These are phyloP conservation scores for Drosophila arawakana DNA, from an alignment of 1,140 invertebrate genomes.

Conservation along the genomic window DNA sequence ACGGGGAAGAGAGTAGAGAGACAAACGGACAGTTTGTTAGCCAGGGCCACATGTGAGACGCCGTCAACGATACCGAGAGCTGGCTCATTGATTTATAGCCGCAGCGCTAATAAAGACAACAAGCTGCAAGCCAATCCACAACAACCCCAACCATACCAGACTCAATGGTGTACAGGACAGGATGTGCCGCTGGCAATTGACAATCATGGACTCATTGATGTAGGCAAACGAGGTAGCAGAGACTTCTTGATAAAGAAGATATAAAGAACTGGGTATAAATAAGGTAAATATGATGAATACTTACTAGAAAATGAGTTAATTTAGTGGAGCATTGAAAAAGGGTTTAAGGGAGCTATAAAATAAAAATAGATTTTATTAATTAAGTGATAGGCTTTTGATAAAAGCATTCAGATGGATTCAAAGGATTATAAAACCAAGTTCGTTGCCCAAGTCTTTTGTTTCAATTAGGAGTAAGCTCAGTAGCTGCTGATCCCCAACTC, in stretches of 20 bases:
- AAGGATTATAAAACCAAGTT: conserved; percentile 33
- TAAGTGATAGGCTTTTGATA: too few species aligned
- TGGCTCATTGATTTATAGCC: conserved; percentile 79
- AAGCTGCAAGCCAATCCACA: conserved; percentile 67
- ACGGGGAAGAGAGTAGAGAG: not conserved
- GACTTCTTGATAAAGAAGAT: conserved; percentile 4
- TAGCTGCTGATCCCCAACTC: not conserved
- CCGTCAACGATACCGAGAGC: conserved; percentile 58
- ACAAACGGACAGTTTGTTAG: conserved; percentile 29
- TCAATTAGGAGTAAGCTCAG: conserved; percentile 53
- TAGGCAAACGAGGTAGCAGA: conserved; percentile 12
- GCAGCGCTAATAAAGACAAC: conserved; percentile 78
- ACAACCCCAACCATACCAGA: not conserved
- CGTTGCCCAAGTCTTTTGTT: conserved; percentile 66
- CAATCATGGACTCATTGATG: conserved; percentile 33
- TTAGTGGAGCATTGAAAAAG: too few species aligned
- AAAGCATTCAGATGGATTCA: too few species aligned
- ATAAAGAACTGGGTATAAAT: not conserved
- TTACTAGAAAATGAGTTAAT: too few species aligned
- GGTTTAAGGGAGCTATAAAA: too few species aligned
- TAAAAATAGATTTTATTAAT: not conserved
- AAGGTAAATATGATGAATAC: not conserved
- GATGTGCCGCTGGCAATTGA: conserved; percentile 71
- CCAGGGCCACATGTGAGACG: conserved; percentile 70
- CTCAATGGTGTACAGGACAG: conserved; percentile 49